Conservation (phyloP, 1,140 invertebrate genomes). For the Stegodyphus dumicola region DNA sequence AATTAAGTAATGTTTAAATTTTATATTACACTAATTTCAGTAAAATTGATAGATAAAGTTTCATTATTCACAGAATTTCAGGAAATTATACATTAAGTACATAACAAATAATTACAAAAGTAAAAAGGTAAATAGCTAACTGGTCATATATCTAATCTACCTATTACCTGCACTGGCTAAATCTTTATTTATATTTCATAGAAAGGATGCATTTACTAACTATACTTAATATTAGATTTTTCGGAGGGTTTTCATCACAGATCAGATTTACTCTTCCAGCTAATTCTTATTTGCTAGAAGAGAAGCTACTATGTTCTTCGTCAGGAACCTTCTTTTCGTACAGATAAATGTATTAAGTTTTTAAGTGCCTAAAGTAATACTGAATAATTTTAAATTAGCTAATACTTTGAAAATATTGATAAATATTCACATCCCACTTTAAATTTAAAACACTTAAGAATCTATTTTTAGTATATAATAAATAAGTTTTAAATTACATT, state of each 20-base stretch:
- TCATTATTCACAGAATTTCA: no score
- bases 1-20: no score
- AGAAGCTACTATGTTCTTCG: not conserved
- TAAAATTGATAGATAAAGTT: no score
- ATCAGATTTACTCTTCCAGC: slow-evolving; percentile 12
- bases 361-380: no score
- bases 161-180: not conserved
- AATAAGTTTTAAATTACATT: not conserved
- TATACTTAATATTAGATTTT: not conserved
- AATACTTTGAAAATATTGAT: not conserved
- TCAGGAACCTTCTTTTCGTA: not conserved
- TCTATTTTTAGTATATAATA: not conserved
- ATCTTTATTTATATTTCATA: no score
- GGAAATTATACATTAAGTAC: no score
- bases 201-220: no score
- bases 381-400: not conserved
- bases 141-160: not conserved
- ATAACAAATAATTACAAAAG: not conserved
- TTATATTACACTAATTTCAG: no score
- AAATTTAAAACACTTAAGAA: not conserved
- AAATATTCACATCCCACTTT: not conserved
- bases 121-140: not conserved
- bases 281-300: not conserved
- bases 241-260: slow-evolving; percentile 48
- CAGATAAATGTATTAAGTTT: no score